Base-by-base conservation (phyloP, 2,888 invertebrate species). In the Conus canariensis region DNA sequence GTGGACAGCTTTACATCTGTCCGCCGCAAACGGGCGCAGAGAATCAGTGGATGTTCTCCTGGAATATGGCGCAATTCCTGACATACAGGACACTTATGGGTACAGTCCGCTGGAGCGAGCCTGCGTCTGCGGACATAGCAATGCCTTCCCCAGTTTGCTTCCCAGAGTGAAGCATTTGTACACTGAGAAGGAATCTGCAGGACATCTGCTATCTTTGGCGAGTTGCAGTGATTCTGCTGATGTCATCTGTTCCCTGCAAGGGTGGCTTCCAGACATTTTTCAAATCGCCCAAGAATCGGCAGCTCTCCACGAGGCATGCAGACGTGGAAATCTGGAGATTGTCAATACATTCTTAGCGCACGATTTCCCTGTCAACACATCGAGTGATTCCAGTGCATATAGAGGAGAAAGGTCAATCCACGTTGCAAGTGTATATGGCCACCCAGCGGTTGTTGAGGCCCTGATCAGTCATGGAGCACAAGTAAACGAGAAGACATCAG, bases 101-200 rank as follows among this genome's bases (percentile, higher is more conserved):
- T 19, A 83, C 25, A 87, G 56, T 30, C 89, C 90, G 9, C 89
- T 89, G 7, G 87, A 89, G 22, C 45, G 67, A 25, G 90, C 90
- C 30, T 86, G 89, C 70, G 25, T 87, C 30, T 25, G 80, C 30
- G 90, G 88, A 10, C 89, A 87, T 7, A 58, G 6, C 58, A 60
- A 82, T 3, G 86, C 87, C 12, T 58, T 89, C 56, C 80, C 85
- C 56, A n/a, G 74, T 10, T 64, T 90, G 12, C n/a, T 85, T 45
- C 9, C 85, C 25, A 25, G 60, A 25, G 85, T 60, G 60, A 85
- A 60, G 58, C 25, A 85, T 8, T 10, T 25, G 25, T 85, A 85
- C 85, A 25, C 12, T 14, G 14, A 60, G 4, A 16, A 85, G n/a
- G 25, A 25, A 25, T 19, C n/a, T 10, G 85, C 60, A n/a, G 14